A percentile compares a stretch with the other conserved stretches of the same genome.
These are phyloP conservation scores for Acanthosepion lycidas DNA, from an alignment of 2,888 invertebrate genomes.

Conservation along the genomic window DNA sequence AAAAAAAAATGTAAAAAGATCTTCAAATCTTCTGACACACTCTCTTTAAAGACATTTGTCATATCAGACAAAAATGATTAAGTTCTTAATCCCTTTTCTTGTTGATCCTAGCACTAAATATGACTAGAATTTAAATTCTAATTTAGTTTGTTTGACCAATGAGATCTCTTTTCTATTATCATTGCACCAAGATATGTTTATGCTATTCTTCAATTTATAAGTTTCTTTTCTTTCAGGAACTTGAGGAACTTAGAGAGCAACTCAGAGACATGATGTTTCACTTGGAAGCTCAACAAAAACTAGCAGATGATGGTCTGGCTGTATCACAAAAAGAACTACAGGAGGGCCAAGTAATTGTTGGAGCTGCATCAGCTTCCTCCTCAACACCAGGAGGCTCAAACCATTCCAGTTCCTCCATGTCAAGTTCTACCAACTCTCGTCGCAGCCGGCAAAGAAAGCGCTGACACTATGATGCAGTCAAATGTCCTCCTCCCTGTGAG, in stretches of 20 bases:
- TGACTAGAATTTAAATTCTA: no score
- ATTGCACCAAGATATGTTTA: background rate
- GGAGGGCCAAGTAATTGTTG: constrained; percentile 80
- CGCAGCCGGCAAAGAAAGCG: constrained; percentile 40
- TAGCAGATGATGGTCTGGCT: constrained; percentile 61
- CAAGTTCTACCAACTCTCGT: constrained; percentile 34
- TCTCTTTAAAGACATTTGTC: no score
- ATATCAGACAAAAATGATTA: no score
- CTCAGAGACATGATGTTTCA: constrained; percentile 97
- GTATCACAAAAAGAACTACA: constrained; percentile 73
- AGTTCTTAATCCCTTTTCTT: no score
- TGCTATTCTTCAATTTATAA: background rate
- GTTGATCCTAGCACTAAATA: no score
- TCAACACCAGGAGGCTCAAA: background rate
- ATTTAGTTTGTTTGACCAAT: no score
- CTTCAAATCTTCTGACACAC: no score
- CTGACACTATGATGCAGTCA: background rate
- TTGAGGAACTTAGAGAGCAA: constrained; percentile 91
- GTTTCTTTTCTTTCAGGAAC: constrained; percentile 76
- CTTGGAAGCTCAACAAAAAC: constrained; percentile 87
- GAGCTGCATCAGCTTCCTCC: constrained; percentile 60
- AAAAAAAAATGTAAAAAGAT: no score
- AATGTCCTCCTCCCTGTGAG: background rate
- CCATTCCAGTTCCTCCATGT: background rate
- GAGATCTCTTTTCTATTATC: background rate